These are phyloP conservation scores for Podargus strigoides DNA, from an alignment of 2,797 vertebrate genomes.

Conservation along the genomic window DNA sequence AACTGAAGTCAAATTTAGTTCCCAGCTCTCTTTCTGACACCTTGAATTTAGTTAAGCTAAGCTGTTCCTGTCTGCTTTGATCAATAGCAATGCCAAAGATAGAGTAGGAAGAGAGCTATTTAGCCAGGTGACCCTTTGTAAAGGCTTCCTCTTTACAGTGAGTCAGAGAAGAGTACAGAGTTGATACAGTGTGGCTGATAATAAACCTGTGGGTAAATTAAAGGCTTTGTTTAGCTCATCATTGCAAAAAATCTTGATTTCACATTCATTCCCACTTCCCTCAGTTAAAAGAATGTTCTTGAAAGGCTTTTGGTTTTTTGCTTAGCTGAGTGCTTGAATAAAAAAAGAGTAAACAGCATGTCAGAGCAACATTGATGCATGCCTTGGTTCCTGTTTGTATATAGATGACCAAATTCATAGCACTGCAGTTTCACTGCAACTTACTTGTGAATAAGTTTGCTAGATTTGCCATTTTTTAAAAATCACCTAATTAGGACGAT, in stretches of 20 bases:
- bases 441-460: constrained; percentile 3
- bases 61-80: neutral
- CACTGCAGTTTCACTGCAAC: constrained; percentile 9
- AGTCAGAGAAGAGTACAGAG: neutral
- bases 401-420: constrained; percentile 25
- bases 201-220: constrained; percentile 33
- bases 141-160: constrained; percentile 13
- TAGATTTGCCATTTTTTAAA: neutral
- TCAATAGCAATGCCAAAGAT: neutral
- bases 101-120: neutral
- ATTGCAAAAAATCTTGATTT: constrained; percentile 25
- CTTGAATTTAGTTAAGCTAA: neutral
- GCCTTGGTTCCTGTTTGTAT: neutral
- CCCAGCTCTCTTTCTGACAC: neutral
- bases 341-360: neutral
- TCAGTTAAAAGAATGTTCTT: constrained; percentile 35
- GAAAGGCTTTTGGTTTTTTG: constrained; percentile 5
- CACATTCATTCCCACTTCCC: constrained; percentile 20
- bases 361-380: neutral
- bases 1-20: neutral
- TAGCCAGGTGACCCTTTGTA: constrained; percentile 15
- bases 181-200: neutral
- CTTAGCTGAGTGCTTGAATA: constrained; percentile 1
- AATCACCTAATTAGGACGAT: constrained; percentile 20
- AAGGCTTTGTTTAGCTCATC: constrained; percentile 7